phyloP scores from a whole-genome alignment of 1,140 invertebrate genomes.

The Musca vetustissima region DNA sequence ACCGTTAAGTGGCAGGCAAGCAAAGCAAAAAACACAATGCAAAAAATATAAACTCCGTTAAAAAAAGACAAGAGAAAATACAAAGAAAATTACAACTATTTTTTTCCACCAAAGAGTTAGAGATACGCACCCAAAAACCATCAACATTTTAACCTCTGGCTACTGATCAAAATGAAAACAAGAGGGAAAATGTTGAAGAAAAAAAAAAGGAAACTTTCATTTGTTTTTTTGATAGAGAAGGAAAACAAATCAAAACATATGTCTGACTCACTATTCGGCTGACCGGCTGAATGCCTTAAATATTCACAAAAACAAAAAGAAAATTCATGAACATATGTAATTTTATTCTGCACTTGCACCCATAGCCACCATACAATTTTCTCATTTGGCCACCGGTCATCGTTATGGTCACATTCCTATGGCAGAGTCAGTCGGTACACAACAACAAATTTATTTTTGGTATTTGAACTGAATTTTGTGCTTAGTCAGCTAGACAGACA shows the following conservation, averaged over 20 bases:
- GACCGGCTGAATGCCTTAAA: neutral
- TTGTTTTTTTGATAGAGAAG: neutral
- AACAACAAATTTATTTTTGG: too few relatives aligned
- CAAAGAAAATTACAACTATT: neutral
- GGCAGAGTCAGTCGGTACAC: too few relatives aligned
- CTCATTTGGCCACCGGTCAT: too few relatives aligned
- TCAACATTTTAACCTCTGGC: constrained; percentile 14
- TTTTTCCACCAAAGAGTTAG: neutral
- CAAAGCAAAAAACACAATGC: neutral
- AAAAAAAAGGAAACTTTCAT: constrained; percentile 12
- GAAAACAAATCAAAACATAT: neutral
- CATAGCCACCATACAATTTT: constrained; percentile 15
- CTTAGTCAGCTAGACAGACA: constrained; percentile 3
- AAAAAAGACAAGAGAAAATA: neutral
- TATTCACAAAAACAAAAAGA: neutral
- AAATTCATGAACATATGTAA: neutral
- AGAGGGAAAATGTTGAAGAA: neutral
- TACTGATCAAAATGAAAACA: neutral
- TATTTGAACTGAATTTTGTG: neutral
- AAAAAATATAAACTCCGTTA: constrained; percentile 5
- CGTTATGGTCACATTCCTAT: too few relatives aligned
- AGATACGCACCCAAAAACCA: constrained; percentile 4
- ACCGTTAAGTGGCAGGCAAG: neutral
- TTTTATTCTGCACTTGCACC: neutral
- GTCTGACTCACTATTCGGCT: too few relatives aligned